These are phyloP conservation scores for Tetragonula clypearis DNA, from an alignment of 1,140 invertebrate species.

Conservation along the genomic window DNA sequence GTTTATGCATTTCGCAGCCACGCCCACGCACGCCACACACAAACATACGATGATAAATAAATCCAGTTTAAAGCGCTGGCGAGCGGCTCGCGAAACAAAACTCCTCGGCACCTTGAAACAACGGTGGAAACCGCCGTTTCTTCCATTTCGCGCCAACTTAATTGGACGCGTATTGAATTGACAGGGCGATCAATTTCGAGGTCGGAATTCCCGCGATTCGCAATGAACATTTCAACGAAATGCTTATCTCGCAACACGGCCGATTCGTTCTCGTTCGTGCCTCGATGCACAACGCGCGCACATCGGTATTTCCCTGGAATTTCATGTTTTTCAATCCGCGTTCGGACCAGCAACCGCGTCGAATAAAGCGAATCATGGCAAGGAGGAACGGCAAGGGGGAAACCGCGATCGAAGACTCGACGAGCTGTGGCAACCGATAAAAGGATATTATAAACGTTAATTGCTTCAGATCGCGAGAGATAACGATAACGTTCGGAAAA, in stretches of 20 bases:
- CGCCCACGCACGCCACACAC: background rate
- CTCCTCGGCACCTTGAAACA: background rate
- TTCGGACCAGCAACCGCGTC: background rate
- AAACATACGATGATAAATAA: background rate
- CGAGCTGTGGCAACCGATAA: background rate
- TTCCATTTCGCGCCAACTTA: background rate
- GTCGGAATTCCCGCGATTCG: background rate
- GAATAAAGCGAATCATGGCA: background rate
- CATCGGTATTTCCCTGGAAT: background rate
- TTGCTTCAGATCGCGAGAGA: background rate
- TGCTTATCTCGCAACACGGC: background rate
- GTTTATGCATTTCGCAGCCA: background rate
- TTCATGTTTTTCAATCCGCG: constrained; percentile 2
- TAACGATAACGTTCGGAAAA: background rate
- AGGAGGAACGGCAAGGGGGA: background rate
- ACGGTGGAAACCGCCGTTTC: background rate
- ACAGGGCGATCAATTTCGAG: background rate
- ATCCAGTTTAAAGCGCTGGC: background rate
- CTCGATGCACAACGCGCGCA: background rate
- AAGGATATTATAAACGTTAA: constrained; percentile 20
- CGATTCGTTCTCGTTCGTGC: constrained; percentile 4
- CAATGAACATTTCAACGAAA: background rate
- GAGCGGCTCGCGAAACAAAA: background rate
- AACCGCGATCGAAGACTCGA: background rate
- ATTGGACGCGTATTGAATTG: constrained; percentile 13